Conservation (phyloP, 2,113 vertebrate genomes). For the Vanacampus margaritifer region DNA sequence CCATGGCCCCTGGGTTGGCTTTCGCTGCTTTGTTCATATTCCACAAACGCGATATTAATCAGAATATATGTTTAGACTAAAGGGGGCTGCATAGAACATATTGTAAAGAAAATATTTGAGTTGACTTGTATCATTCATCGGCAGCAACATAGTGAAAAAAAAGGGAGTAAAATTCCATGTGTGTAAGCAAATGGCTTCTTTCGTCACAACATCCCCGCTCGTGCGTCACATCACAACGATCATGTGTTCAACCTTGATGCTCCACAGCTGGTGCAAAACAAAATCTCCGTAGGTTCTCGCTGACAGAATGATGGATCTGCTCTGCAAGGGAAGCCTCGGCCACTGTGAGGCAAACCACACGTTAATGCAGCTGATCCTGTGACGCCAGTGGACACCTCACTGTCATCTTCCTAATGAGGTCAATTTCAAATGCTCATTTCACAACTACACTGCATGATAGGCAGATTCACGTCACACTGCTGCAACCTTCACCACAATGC, state of each 20-base stretch:
- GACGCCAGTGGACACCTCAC: not conserved
- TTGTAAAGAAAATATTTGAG: no score
- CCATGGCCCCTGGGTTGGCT: no score
- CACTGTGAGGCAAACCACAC: slow-evolving; percentile 14
- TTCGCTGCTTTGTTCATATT: no score
- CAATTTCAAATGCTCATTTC: not conserved
- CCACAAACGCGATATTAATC: no score
- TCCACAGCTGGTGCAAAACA: slow-evolving; percentile 31
- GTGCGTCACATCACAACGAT: slow-evolving; percentile 25
- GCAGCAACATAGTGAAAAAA: no score
- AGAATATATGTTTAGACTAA: no score
- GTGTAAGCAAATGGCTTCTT: no score
- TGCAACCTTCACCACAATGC: not conserved
- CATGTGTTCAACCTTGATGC: slow-evolving; percentile 33
- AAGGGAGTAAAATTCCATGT: no score
- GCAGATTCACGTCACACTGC: not conserved
- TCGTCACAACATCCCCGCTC: slow-evolving; percentile 5
- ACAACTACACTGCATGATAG: not conserved
- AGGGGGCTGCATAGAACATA: no score
- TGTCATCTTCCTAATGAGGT: not conserved
- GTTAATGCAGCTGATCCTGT: slow-evolving; percentile 14
- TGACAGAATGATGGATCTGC: slow-evolving; percentile 49
- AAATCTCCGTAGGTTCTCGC: slow-evolving; percentile 27
- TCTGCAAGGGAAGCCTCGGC: slow-evolving; percentile 28
- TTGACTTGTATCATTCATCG: no score